Evolutionary conservation across 2,797 vertebrate species (phyloP), one percentile per base, ranked within the genome.

Genomic region (Centroberyx gerrardi): DNA sequence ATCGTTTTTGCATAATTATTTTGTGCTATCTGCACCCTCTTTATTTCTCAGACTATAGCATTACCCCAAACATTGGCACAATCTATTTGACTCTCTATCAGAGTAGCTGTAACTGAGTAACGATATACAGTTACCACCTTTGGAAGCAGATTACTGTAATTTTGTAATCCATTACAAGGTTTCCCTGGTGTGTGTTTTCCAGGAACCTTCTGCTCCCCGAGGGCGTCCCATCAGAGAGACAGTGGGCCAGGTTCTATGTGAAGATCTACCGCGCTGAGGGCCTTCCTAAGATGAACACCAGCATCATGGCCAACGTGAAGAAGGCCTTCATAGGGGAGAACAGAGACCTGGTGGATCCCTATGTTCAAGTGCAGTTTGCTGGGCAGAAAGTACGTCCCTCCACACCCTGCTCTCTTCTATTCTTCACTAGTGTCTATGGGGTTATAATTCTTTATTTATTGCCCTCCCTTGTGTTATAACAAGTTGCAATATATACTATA

Each of bases 301-400:
- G 94, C 93, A 97, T 99, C 78, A 99, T 99, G 98, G 98, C 98
- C 51, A 99, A 99, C 0, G 95, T 99, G 84, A 99, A 99, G 93
- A 99, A 99, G 83, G 98, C 98, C 0, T 96, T 99, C 60, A 99
- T 96, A 0, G 98, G 98, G 1, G 98, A 99, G 78, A 99, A 97
- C 93, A 97, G 97, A 87, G 98, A 99, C 88, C 91, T 99, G 58
- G 97, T 99, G 1, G 98, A 99, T 81, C 98, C 98, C n/a, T 99
- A 98, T 0, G 97, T 99, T 69, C 98, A 99, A 93, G 97, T 99
- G 87, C 91, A 90, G 71, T 99, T 99, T 61, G 97, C 97, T 0
- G 98, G 98, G 17, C 98, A 99, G 93, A 99, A 97, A 95, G 98
- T 98, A 94, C 78, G 17, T 63, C 14, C 18, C 44, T 56, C 15